Evolutionary conservation across 2,888 invertebrate genomes (phyloP), one percentile per base, ranked within the genome.

Genomic region (Strigamia transsilvanica): DNA sequence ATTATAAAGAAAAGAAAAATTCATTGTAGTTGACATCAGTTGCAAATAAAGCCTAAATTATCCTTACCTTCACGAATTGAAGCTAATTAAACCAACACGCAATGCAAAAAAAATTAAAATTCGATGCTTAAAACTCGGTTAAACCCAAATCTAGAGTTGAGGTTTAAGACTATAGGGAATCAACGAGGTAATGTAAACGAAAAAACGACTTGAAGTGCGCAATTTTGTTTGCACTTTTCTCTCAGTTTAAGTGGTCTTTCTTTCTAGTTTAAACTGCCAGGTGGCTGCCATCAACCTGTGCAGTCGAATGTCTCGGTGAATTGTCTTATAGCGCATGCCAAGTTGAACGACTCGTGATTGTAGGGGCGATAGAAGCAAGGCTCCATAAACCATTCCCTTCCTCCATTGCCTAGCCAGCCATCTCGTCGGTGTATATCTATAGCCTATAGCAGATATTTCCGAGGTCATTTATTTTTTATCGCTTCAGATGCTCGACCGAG

Each of bases 331-430:
- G 61, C 61, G 61, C 61, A 18, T 61, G 61, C 23, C 61, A 61
- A 61, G 61, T 61, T 61, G 61, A 61, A 61, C 61, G 61, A 61
- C 61, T 18, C 61, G 61, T 61, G 61, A 61, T 61, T 61, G 61
- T 61, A 61, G 61, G 61, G 61, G 61, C 61, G 61, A 61, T 61
- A 61, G 61, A 61, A 3, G 18, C 61, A 61, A 61, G 61, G 21
- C 13, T 61, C 61, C 61, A 61, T 61, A 61, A 61, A 61, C 61
- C 61, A 61, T 61, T 61, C 21, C 61, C 61, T 61, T 23, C 61
- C 61, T 61, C 61, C 61, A 61, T 61, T 61, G 61, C 61, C 61
- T 61, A 61, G 61, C 61, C 61, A 61, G 61, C 61, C 61, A 61
- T 61, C 61, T 61, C 61, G 61, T 18, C 61, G 61, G 61, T 61